Conservation (phyloP, 2,888 invertebrate genomes). For the Caenorhabditis panamensis region DNA sequence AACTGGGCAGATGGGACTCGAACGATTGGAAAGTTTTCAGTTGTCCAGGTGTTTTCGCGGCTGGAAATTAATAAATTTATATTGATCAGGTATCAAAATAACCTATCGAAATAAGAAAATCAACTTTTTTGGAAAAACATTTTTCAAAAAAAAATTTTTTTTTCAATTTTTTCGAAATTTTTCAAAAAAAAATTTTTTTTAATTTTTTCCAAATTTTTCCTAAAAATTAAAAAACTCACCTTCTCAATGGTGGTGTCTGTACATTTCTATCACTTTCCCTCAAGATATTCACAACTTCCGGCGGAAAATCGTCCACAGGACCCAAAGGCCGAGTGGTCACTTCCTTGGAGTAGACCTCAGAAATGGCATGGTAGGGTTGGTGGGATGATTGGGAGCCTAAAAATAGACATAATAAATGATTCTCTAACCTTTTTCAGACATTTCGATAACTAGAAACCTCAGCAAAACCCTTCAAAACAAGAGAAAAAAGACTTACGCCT, state of each 20-base stretch:
- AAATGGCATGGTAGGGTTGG: constrained; percentile 31
- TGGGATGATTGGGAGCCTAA: constrained; percentile 38
- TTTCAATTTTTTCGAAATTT: too few relatives aligned
- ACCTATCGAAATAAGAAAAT: too few relatives aligned
- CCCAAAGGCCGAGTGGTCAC: constrained; percentile 30
- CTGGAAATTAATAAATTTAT: neutral
- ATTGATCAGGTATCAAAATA: too few relatives aligned
- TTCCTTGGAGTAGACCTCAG: constrained; percentile 45
- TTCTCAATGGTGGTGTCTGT: constrained; percentile 17
- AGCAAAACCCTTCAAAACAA: too few relatives aligned
- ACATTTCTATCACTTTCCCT: constrained; percentile 11
- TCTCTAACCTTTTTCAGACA: too few relatives aligned
- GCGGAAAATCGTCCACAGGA: constrained; percentile 19
- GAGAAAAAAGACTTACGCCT: neutral
- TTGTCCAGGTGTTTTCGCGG: constrained; percentile 48
- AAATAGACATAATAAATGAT: neutral
- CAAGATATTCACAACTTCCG: constrained; percentile 22
- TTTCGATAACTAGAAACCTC: too few relatives aligned
- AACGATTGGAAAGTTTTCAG: constrained; percentile 46
- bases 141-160: neutral
- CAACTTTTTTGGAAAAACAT: neutral
- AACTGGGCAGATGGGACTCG: constrained; percentile 41
- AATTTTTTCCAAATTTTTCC: too few relatives aligned
- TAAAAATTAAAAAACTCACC: too few relatives aligned
- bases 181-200: too few relatives aligned